These are phyloP conservation scores for Temnothorax unifasciatus DNA, from an alignment of 2,888 invertebrate genomes.

Conservation along the genomic window DNA sequence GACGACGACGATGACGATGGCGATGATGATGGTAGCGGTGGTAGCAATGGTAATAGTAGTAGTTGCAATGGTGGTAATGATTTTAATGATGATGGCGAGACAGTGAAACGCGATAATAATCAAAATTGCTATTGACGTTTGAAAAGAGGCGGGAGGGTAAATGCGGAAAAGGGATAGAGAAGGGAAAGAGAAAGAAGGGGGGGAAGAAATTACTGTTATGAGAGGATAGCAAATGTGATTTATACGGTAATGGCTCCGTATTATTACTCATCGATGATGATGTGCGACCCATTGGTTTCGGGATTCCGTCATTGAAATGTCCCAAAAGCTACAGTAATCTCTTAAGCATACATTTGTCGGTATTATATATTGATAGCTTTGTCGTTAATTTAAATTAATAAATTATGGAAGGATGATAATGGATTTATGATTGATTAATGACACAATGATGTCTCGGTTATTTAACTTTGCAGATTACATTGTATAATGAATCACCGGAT, in stretches of 20 bases:
- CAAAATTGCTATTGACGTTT: neutral
- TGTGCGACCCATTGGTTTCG: neutral
- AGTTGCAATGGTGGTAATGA: constrained; percentile 12
- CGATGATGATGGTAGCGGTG: constrained; percentile 6
- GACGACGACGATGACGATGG: constrained; percentile 25
- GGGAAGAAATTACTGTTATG: neutral
- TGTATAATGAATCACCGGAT: neutral
- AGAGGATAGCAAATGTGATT: constrained; percentile 1
- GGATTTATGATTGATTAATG: constrained; percentile 13
- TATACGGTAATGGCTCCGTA: neutral
- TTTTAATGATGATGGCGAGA: constrained; percentile 11
- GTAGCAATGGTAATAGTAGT: neutral
- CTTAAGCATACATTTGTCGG: neutral
- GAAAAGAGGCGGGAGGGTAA: neutral
- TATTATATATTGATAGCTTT: neutral
- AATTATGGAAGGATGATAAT: neutral
- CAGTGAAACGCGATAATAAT: neutral
- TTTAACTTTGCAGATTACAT: constrained; percentile 6
- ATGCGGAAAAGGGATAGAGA: neutral
- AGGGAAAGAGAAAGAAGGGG: neutral
- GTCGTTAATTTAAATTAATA: neutral
- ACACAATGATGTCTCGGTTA: neutral
- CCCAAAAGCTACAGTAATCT: neutral
- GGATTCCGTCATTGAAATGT: constrained; percentile 9
- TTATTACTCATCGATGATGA: constrained; percentile 16